Evolutionary conservation across 2,888 invertebrate species (phyloP).

Genomic region (Diadegma fenestrale): DNA sequence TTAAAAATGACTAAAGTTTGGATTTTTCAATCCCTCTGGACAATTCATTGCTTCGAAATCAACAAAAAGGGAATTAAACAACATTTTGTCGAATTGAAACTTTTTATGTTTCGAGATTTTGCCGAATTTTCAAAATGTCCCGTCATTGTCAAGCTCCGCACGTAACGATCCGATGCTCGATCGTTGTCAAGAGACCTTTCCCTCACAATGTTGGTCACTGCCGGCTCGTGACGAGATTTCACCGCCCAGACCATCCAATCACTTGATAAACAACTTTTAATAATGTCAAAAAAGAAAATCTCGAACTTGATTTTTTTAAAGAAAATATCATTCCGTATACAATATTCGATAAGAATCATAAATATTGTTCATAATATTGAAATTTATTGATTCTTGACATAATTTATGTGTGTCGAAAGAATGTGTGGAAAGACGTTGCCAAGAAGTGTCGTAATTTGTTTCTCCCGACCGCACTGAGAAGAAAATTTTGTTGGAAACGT

Average conservation of each 20-base stretch:
- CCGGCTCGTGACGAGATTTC: slow-evolving; percentile 53
- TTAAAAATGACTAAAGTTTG: too few relatives aligned
- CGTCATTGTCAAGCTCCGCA: slow-evolving; percentile 30
- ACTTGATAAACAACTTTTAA: slow-evolving; percentile 9
- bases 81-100: background rate
- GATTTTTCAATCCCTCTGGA: background rate
- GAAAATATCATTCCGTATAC: background rate
- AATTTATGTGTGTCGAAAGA: background rate
- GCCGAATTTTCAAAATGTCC: background rate
- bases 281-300: slow-evolving; percentile 3
- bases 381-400: background rate
- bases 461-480: background rate
- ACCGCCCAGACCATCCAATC: slow-evolving; percentile 25
- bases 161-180: slow-evolving; percentile 32
- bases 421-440: background rate
- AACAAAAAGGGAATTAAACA: background rate
- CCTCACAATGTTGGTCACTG: slow-evolving; percentile 64
- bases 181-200: slow-evolving; percentile 59
- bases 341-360: too few relatives aligned
- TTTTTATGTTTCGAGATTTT: background rate
- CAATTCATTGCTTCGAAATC: background rate
- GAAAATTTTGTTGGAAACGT: too few relatives aligned
- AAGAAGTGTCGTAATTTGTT: background rate
- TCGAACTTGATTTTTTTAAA: background rate
- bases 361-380: too few relatives aligned